phyloP scores from a whole-genome alignment of 2,797 vertebrate species.

The Danio tinwini region DNA sequence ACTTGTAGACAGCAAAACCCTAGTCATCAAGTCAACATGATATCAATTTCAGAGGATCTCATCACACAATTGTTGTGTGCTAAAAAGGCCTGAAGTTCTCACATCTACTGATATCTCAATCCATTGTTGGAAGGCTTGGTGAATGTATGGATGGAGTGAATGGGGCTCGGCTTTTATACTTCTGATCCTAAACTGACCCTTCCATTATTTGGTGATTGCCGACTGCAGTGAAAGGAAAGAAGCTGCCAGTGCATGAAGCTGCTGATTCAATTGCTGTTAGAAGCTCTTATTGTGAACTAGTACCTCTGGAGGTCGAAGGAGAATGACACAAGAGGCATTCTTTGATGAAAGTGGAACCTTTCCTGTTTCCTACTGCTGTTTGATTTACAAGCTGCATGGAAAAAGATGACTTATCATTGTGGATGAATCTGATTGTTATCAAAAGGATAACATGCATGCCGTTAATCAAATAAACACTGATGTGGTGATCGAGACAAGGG shows the following conservation, averaged over 20 bases:
- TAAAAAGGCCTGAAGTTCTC: conserved; percentile 66
- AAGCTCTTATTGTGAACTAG: conserved; percentile 76
- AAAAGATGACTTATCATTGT: not conserved
- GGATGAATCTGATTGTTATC: not conserved
- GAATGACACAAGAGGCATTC: conserved; percentile 61
- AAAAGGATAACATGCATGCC: not conserved
- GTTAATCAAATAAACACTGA: not conserved
- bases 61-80: conserved; percentile 63
- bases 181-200: conserved; percentile 77
- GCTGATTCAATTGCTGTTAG: conserved; percentile 83
- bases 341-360: conserved; percentile 70
- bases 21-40: conserved; percentile 30
- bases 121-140: conserved; percentile 69
- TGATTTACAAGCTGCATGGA: conserved; percentile 61
- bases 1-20: not conserved
- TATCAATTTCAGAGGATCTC: conserved; percentile 73
- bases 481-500: not conserved
- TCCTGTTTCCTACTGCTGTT: conserved; percentile 60
- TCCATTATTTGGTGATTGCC: conserved; percentile 77
- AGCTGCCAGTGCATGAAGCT: conserved; percentile 82
- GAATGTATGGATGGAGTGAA: conserved; percentile 72
- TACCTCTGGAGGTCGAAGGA: conserved; percentile 68
- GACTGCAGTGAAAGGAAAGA: conserved; percentile 72
- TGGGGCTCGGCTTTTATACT: conserved; percentile 76
- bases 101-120: conserved; percentile 70